phyloP scores from a whole-genome alignment of 1,140 invertebrate genomes.

The Drosophila willistoni region DNA sequence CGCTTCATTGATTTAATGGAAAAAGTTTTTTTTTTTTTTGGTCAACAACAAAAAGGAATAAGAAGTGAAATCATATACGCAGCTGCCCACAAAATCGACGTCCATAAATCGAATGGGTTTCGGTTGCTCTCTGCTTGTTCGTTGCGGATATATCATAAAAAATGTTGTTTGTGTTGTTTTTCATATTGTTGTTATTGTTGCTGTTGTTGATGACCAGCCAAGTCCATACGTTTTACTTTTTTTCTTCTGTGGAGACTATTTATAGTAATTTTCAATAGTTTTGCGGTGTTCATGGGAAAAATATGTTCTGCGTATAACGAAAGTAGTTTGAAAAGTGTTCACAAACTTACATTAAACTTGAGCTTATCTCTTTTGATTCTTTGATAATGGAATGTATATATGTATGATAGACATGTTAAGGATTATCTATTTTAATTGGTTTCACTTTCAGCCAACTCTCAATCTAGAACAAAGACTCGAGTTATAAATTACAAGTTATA shows the following conservation, averaged over 20 bases:
- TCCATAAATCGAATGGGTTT: conserved; percentile 64
- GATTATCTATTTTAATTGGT: no score
- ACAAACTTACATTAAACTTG: neutral
- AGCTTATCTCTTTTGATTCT: no score
- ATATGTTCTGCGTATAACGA: conserved; percentile 55
- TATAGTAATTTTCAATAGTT: conserved; percentile 78
- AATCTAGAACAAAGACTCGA: no score
- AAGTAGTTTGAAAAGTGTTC: neutral
- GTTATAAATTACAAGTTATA: no score
- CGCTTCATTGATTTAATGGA: conserved; percentile 80
- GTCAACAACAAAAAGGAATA: conserved; percentile 17
- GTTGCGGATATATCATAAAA: conserved; percentile 46
- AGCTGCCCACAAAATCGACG: conserved; percentile 52
- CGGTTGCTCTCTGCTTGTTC: conserved; percentile 29
- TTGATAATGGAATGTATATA: no score
- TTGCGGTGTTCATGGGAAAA: conserved; percentile 70
- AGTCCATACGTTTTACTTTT: conserved; percentile 42
- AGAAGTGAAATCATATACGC: conserved; percentile 2
- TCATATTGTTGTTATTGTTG: conserved; percentile 22
- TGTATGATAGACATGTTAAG: no score
- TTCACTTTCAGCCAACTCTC: no score
- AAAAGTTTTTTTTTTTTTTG: conserved; percentile 69
- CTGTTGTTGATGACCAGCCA: conserved; percentile 36
- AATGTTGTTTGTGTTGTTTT: conserved; percentile 24
- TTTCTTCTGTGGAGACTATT: conserved; percentile 42